These are phyloP conservation scores for Chydorus sphaericus DNA, from an alignment of 2,888 invertebrate genomes.

Conservation along the genomic window DNA sequence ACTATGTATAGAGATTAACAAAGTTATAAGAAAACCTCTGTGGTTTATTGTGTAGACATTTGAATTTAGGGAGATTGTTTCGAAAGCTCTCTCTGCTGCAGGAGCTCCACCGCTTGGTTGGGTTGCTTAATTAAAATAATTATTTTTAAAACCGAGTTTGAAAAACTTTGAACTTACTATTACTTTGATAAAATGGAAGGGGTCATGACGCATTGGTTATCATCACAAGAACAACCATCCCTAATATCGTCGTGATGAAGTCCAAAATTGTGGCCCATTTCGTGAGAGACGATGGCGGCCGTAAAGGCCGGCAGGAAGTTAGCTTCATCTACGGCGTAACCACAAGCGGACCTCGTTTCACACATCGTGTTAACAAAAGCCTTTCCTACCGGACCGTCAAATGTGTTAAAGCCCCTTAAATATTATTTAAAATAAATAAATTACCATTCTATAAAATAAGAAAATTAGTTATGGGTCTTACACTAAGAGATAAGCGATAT, in stretches of 20 bases:
- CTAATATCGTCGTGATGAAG: constrained; percentile 98
- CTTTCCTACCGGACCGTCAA: not conserved
- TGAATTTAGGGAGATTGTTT: not conserved
- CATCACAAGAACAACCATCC: constrained; percentile 57
- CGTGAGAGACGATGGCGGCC: constrained; percentile 93
- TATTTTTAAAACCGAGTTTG: not conserved
- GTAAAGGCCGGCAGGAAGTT: constrained; percentile 51
- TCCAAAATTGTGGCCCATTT: constrained; percentile 97
- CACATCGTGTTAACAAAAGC: not conserved
- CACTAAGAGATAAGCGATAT: not conserved
- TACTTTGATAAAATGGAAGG: not conserved
- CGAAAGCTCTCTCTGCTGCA: not conserved
- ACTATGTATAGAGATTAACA: not conserved
- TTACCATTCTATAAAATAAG: not conserved
- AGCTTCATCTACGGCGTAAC: not conserved
- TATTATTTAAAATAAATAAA: not conserved
- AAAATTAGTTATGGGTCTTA: not conserved
- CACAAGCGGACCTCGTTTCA: not conserved
- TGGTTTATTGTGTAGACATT: not conserved
- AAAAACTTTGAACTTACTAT: not conserved
- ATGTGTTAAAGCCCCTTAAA: not conserved
- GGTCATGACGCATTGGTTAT: not conserved
- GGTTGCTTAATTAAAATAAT: not conserved
- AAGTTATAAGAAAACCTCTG: not conserved
- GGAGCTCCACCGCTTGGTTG: not conserved